Percentiles rank a stretch among this genome's conserved stretches.
Evolutionary conservation across 2,888 invertebrate genomes (phyloP).

Genomic region (Ethmia dodecea): DNA sequence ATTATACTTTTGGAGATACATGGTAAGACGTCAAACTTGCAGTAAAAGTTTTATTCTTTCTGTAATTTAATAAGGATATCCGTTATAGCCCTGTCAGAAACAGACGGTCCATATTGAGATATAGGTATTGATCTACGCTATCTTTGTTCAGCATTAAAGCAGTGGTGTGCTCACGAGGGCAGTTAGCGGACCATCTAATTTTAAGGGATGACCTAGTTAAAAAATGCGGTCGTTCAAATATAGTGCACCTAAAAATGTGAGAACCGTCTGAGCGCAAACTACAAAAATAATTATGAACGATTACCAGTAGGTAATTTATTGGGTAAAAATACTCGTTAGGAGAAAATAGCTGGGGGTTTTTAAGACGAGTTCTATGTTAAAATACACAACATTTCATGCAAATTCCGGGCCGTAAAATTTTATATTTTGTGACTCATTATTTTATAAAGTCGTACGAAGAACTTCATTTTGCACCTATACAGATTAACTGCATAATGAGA

Average conservation of each 20-base stretch:
- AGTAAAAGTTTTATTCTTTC: slow-evolving; percentile 27
- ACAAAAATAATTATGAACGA: too few species aligned
- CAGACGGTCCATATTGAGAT: slow-evolving; percentile 33
- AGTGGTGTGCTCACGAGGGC: slow-evolving; percentile 38
- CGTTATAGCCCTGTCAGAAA: slow-evolving; percentile 29
- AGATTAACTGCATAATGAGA: too few species aligned
- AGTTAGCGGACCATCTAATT: slow-evolving; percentile 41
- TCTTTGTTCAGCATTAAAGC: slow-evolving; percentile 45
- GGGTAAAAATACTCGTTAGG: neutral
- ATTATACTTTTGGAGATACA: too few species aligned
- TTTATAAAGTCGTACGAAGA: too few species aligned
- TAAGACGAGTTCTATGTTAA: too few species aligned
- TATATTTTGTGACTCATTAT: too few species aligned
- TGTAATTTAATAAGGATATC: slow-evolving; percentile 20
- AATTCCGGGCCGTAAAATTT: too few species aligned
- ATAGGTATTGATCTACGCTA: slow-evolving; percentile 53
- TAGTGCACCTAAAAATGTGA: slow-evolving; percentile 13
- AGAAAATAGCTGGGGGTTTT: too few species aligned
- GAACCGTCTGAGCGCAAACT: too few species aligned
- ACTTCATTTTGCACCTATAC: too few species aligned
- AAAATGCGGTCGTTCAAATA: slow-evolving; percentile 54
- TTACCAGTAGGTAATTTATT: neutral
- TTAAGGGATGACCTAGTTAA: slow-evolving; percentile 61
- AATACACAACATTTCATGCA: too few species aligned
- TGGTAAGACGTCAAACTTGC: too few species aligned